These are phyloP conservation scores for Alosa sapidissima DNA, from an alignment of 2,797 vertebrate species.

Conservation along the genomic window DNA sequence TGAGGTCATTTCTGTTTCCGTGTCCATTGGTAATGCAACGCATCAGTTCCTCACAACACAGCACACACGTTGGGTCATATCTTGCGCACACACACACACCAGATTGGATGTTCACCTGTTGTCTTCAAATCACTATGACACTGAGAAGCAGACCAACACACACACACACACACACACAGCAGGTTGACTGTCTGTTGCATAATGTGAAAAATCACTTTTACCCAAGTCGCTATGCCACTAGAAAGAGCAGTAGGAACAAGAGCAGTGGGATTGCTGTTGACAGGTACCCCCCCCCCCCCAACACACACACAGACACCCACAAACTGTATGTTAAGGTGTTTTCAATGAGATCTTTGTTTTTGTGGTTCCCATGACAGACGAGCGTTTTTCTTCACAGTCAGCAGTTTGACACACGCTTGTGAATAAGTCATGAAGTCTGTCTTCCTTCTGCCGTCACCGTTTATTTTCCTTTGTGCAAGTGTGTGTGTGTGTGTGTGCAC, in stretches of 20 bases:
- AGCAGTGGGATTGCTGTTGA: neutral
- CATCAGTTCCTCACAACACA: neutral
- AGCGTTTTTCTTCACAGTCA: neutral
- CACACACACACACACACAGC: neutral
- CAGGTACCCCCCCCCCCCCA: neutral
- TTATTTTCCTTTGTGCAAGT: neutral
- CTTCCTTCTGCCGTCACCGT: neutral
- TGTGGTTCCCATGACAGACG: neutral
- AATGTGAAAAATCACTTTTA: neutral
- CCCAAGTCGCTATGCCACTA: neutral
- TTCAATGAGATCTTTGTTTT: slow-evolving; percentile 12
- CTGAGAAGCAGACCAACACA: neutral
- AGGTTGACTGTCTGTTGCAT: neutral
- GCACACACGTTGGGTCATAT: neutral
- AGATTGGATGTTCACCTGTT: too few relatives aligned
- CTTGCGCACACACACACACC: too few relatives aligned
- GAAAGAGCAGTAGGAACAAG: neutral
- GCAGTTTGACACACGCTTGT: neutral
- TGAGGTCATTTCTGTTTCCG: neutral
- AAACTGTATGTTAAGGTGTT: neutral
- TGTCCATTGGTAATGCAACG: neutral
- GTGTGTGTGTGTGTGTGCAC: neutral
- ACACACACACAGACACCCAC: neutral
- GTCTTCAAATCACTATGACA: neutral
- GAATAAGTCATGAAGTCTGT: slow-evolving; percentile 14